Evolutionary conservation across 2,797 vertebrate genomes (phyloP).

Genomic region (Poecilia gillii): DNA sequence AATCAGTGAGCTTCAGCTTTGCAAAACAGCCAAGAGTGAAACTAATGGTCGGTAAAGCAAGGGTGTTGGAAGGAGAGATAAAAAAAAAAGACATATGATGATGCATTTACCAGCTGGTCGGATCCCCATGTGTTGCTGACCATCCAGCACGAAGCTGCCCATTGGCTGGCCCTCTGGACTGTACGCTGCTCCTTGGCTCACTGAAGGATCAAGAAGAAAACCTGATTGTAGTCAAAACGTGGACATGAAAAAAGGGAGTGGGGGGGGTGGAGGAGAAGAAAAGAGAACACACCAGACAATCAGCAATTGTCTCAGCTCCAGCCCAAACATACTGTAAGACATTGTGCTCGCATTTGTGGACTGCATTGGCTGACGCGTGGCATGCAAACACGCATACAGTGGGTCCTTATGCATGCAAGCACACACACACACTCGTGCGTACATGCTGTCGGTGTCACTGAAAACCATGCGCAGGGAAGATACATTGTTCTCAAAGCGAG

Average conservation of each 20-base stretch:
- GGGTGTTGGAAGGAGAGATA: conserved; percentile 26
- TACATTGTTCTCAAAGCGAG: conserved; percentile 66
- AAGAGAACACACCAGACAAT: conserved; percentile 99
- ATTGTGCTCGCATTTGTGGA: conserved; percentile 78
- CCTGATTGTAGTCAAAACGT: conserved; percentile 99
- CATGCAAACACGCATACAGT: conserved; percentile 74
- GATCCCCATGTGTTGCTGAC: conserved; percentile 99
- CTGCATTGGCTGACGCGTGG: conserved; percentile 68
- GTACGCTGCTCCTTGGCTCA: conserved; percentile 99
- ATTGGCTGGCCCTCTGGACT: conserved; percentile 99
- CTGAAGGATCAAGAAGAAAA: conserved; percentile 99
- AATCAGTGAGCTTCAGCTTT: conserved; percentile 38
- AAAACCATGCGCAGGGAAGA: conserved; percentile 64
- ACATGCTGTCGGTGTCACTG: conserved; percentile 59
- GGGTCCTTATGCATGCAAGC: conserved; percentile 58
- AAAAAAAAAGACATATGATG: conserved; percentile 10
- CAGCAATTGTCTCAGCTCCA: conserved; percentile 96
- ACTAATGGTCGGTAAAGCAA: conserved; percentile 38
- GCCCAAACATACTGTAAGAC: conserved; percentile 88
- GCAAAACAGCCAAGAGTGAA: conserved; percentile 11
- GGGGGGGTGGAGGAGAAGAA: conserved; percentile 92
- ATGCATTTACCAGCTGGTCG: conserved; percentile 92
- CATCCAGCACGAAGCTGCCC: conserved; percentile 99
- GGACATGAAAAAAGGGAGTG: conserved; percentile 95
- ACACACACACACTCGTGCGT: conserved; percentile 27